Conservation (phyloP, 2,888 invertebrate genomes). For the Lasioglossum calceatum region DNA sequence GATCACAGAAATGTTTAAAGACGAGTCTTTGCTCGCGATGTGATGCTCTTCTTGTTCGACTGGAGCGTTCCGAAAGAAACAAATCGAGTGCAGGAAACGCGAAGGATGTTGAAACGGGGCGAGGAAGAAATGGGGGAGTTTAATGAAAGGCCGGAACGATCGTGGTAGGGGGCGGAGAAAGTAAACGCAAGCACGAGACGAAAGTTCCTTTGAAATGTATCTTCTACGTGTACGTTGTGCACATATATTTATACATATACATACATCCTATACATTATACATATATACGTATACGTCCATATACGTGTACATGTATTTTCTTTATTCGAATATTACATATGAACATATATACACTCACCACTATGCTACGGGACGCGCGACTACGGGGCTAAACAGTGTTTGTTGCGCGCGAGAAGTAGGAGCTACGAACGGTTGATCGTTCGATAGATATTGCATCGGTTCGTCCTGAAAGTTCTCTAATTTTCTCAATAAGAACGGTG, state of each 20-base stretch:
- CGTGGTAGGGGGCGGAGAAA: constrained; percentile 44
- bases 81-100: background rate
- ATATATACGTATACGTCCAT: constrained; percentile 59
- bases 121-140: constrained; percentile 30
- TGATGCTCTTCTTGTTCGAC: background rate
- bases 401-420: constrained; percentile 36
- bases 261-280: constrained; percentile 49
- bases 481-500: background rate
- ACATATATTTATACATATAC: constrained; percentile 58
- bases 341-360: constrained; percentile 84
- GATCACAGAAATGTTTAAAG: no score
- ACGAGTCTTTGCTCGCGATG: background rate
- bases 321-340: constrained; percentile 83
- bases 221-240: constrained; percentile 59
- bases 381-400: constrained; percentile 65
- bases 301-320: constrained; percentile 58
- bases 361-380: constrained; percentile 78
- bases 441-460: background rate
- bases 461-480: background rate
- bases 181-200: constrained; percentile 43
- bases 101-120: background rate
- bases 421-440: constrained; percentile 28
- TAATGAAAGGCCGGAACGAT: constrained; percentile 38
- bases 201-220: constrained; percentile 63
- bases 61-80: background rate